Conservation (phyloP, 2,113 vertebrate genomes). For the Labrus mixtus region DNA sequence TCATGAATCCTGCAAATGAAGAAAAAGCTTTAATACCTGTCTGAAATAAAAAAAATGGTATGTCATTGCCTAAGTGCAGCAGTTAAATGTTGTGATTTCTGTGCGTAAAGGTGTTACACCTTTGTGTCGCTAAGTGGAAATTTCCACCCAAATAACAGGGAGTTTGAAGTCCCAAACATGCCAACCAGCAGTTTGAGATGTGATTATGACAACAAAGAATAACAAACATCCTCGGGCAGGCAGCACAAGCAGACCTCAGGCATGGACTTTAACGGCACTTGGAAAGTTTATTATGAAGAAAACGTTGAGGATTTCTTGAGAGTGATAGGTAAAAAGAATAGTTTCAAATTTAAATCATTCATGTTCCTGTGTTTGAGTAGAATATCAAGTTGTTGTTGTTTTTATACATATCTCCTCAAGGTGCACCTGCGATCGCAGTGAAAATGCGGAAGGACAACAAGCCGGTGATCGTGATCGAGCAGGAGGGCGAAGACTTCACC, state of each 20-base stretch:
- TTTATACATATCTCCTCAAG: constrained; percentile 57
- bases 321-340: constrained; percentile 80
- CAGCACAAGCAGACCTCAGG: constrained; percentile 9
- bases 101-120: constrained; percentile 5
- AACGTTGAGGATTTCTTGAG: constrained; percentile 87
- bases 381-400: background rate
- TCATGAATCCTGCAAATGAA: constrained; percentile 24
- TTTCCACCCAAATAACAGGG: constrained; percentile 68
- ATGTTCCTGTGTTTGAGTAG: fast-evolving
- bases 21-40: constrained; percentile 36
- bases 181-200: constrained; percentile 51
- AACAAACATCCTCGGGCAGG: constrained; percentile 24
- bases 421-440: constrained; percentile 82
- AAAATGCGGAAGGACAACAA: constrained; percentile 85
- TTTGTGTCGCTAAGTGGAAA: constrained; percentile 40
- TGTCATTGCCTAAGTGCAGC: background rate
- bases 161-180: constrained; percentile 67
- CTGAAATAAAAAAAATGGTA: constrained; percentile 59
- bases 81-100: background rate
- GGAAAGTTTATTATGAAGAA: constrained; percentile 87
- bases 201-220: constrained; percentile 10
- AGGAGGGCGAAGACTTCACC: constrained; percentile 85
- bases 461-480: constrained; percentile 85
- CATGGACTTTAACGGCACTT: constrained; percentile 88
- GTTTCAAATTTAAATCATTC: background rate